Base-by-base conservation (phyloP, 2,113 vertebrate species). In the Dipodomys spectabilis region DNA sequence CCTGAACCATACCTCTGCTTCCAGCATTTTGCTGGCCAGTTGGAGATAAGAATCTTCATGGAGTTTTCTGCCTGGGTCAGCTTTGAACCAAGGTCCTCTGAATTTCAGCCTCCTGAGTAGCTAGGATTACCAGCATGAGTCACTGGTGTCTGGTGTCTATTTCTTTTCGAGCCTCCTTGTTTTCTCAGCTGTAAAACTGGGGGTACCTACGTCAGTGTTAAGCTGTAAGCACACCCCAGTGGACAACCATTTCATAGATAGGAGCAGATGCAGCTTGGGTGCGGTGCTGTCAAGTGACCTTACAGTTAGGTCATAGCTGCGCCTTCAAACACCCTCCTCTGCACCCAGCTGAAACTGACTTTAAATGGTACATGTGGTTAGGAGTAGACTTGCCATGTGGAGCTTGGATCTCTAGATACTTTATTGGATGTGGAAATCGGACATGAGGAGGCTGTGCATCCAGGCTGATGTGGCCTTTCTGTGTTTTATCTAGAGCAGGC, bases 401-500 rank as follows among this genome's bases (percentile, higher is more conserved):
- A 11, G 68, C 71, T 89, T 87, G 22, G n/a, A 73, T 32, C 12
- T n/a, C 82, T 23, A 8, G 30, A 8, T 8, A 7, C 88, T 77
- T 73, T 32, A 49, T 9, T 74, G 35, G 91, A 64, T 73, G 28
- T 23, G 82, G 75, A 68, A 71, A 28, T 86, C 64, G 74, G 81
- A 30, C 8, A 2, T 1, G 5, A 30, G 13, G 60, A 69, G 39
- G 49, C 74, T 25, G 19, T 53, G 23, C 62, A 18, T 85, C 74
- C 39, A 44, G n/a, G 57, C 67, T 86, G 57, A 82, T 8, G 0
- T 73, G 90, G 85, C 79, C 49, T 91, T 75, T 90, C 67, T 94
- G 22, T 86, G 86, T 95, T 95, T 90, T 95, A 44, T 88, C 87
- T 83, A 74, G 62, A 92, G 75, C 94, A 96, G 96, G 90, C 45